A percentile compares a stretch with the other conserved stretches of the same genome.
These are phyloP conservation scores for Mustelus asterias DNA, from an alignment of 2,113 vertebrate species.

Conservation along the genomic window DNA sequence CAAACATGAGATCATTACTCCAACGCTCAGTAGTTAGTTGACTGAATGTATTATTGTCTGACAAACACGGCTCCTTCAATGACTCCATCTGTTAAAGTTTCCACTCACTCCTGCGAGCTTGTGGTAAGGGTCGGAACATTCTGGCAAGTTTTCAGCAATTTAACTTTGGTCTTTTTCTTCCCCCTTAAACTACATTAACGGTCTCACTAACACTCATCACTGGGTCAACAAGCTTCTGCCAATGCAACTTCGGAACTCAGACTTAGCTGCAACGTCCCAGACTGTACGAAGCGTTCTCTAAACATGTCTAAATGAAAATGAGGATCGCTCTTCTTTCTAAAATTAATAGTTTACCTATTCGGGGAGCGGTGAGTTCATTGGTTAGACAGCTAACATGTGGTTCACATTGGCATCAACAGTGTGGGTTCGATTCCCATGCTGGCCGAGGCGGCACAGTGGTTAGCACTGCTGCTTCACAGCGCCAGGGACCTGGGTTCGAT, in stretches of 20 bases:
- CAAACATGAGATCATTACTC: not conserved
- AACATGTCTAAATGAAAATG: not conserved
- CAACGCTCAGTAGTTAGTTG: not conserved
- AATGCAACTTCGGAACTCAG: too few relatives aligned
- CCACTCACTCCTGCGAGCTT: not conserved
- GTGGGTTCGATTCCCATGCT: not conserved
- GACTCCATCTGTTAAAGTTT: not conserved
- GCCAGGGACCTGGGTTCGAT: too few relatives aligned
- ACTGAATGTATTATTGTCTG: not conserved
- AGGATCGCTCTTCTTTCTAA: not conserved
- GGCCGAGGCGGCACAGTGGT: too few relatives aligned
- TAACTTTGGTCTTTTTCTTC: not conserved
- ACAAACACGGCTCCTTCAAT: not conserved
- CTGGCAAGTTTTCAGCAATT: not conserved
- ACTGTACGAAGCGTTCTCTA: not conserved
- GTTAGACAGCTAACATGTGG: not conserved
- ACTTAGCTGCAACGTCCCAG: not conserved
- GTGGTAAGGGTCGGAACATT: conserved; percentile 8
- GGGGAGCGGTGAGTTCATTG: not conserved
- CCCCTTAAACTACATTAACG: not conserved
- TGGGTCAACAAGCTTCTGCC: not conserved
- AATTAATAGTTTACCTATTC: not conserved
- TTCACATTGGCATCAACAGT: not conserved
- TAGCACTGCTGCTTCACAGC: too few relatives aligned
- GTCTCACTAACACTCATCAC: not conserved